A percentile compares a stretch with the other conserved stretches of the same genome.
These are phyloP conservation scores for Scaptomyza hsui DNA, from an alignment of 1,140 invertebrate genomes.

Conservation along the genomic window DNA sequence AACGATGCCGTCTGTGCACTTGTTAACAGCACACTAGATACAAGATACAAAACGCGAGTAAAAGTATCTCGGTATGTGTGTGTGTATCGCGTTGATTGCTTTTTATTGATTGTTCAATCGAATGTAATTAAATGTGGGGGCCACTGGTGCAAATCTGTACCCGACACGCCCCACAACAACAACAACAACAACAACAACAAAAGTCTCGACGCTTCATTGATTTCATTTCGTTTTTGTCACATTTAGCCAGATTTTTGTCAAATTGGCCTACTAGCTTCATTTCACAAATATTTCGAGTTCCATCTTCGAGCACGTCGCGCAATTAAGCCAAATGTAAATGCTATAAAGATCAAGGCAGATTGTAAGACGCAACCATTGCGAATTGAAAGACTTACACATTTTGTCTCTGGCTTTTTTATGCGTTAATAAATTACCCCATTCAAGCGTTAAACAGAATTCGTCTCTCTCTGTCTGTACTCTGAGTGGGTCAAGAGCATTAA, in stretches of 20 bases:
- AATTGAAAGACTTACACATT: conserved; percentile 19
- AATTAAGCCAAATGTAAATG: conserved; percentile 62
- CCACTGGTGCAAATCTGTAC: conserved; percentile 64
- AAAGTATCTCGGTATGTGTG: conserved; percentile 48
- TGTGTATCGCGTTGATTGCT: conserved; percentile 59
- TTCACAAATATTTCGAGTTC: conserved; percentile 32
- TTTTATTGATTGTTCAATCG: conserved; percentile 79
- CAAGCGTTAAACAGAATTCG: conserved; percentile 25
- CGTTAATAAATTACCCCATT: conserved; percentile 49
- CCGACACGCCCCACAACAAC: conserved; percentile 33
- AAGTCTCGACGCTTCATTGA: conserved; percentile 47
- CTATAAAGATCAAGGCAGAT: conserved; percentile 54
- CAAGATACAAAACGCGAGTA: conserved; percentile 42
- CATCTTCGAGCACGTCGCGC: conserved; percentile 42
- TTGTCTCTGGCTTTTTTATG: conserved; percentile 21
- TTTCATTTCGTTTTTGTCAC: conserved; percentile 41
- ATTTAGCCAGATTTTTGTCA: conserved; percentile 54
- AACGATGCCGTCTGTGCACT: conserved; percentile 31
- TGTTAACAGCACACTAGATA: conserved; percentile 18
- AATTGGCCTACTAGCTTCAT: conserved; percentile 39
- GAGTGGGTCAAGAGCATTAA: conserved; percentile 72
- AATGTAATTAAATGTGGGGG: conserved; percentile 69
- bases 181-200: conserved; percentile 1
- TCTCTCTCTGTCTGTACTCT: conserved; percentile 56
- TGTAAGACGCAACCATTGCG: conserved; percentile 26